phyloP scores from a whole-genome alignment of 1,140 invertebrate genomes.

The Megalonaias nervosa region DNA sequence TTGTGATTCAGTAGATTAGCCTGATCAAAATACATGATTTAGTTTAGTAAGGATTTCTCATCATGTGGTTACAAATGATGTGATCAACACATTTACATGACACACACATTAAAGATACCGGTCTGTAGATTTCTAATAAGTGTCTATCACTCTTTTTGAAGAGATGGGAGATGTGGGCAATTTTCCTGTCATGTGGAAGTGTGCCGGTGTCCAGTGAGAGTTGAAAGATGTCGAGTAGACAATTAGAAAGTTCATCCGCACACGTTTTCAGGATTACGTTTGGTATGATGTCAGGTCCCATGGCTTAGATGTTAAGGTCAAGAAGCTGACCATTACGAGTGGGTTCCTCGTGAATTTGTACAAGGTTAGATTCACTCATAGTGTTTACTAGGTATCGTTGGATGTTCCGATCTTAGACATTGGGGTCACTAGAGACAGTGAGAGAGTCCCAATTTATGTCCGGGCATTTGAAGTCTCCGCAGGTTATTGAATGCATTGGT shows the following conservation, averaged over 20 bases:
- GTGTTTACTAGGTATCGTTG: too few species aligned
- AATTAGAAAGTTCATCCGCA: not conserved
- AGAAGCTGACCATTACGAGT: too few species aligned
- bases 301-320: not conserved
- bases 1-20: slow-evolving; percentile 31
- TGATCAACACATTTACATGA: slow-evolving; percentile 19
- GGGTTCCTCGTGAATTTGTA: too few species aligned
- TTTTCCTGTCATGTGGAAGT: slow-evolving; percentile 17
- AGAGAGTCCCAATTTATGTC: too few species aligned
- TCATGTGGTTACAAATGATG: slow-evolving; percentile 24
- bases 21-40: slow-evolving; percentile 32
- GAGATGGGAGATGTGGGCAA: slow-evolving; percentile 11
- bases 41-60: slow-evolving; percentile 16
- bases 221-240: slow-evolving; percentile 7
- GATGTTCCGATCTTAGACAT: too few species aligned
- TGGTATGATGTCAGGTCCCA: slow-evolving; percentile 15
- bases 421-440: too few species aligned
- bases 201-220: slow-evolving; percentile 10
- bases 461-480: too few species aligned
- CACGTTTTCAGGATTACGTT: slow-evolving; percentile 9
- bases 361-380: too few species aligned
- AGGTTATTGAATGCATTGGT: too few species aligned
- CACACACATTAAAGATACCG: slow-evolving; percentile 14
- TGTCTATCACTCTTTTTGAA: slow-evolving; percentile 18
- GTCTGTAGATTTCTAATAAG: slow-evolving; percentile 20